Base-by-base conservation (phyloP, 2,888 invertebrate genomes). In the Drosophila nr. perissopoda region DNA sequence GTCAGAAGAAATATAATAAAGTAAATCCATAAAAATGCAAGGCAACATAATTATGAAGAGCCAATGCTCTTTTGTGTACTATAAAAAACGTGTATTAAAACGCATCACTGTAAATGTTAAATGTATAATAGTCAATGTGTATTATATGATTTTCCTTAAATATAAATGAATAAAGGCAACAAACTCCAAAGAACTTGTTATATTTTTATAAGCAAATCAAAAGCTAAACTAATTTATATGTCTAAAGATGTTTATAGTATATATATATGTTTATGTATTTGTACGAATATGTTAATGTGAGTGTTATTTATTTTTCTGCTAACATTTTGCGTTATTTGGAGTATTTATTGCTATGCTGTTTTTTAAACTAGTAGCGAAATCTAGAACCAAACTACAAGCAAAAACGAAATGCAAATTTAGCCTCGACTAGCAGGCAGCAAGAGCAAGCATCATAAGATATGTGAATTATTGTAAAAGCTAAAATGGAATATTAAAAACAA, bases 121-220 rank as follows among this genome's bases (percentile, higher is more conserved):
- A 58, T 81, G 71, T 81, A 81, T 65, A 74, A 69, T 72, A 74
- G 62, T 63, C 65, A 74, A 73, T 81, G 73, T 56, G 38, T 56
- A 56, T 66, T 72, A 60, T 66, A 77, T 86, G 71, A 76, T 80
- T 80, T 89, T 74, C 85, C 88, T 74, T 76, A 68, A 67, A 67
- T 66, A 74, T 65, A 74, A 69, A 62, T 52, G 51, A 71, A 70
- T 53, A 59, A 73, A 65, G 52, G 65, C 63, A 73, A 65, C 59
- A 66, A 75, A 76, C 84, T 79, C 80, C 88, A 89, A 90, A 76
- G 79, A 84, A 89, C 82, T 90, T 86, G 90, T 89, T 89, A 86
- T 86, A 86, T 86, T 86, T 86, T 86, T 86, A 75, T 90, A 84
- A 83, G 71, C 74, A 65, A 60, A 81, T 54, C 58, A 68, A 75